Percentiles rank a stretch among this genome's conserved stretches.
Conservation (phyloP, 2,888 invertebrate species). For the Eupithecia pulchellata region DNA sequence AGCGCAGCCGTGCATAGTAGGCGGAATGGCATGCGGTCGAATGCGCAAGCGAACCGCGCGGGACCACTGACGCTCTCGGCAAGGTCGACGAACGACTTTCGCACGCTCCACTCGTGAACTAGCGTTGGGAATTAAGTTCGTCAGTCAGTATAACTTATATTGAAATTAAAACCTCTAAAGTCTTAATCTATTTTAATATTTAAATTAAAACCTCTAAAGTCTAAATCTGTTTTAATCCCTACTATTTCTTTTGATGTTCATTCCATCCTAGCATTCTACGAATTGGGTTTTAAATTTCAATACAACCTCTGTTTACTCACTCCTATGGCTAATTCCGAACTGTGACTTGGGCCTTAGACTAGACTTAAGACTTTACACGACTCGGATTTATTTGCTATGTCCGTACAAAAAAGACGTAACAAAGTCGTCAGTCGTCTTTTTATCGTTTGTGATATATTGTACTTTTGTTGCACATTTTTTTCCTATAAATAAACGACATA, state of each 20-base stretch:
- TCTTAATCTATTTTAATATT: no score
- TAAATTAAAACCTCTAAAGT: no score
- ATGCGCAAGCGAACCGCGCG: slow-evolving; percentile 58
- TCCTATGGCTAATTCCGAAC: not conserved
- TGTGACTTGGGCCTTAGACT: not conserved
- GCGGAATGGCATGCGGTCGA: slow-evolving; percentile 76
- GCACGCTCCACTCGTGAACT: slow-evolving; percentile 67
- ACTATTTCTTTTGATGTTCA: not conserved
- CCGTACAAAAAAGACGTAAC: no score
- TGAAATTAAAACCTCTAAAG: no score
- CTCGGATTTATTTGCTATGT: not conserved
- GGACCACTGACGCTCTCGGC: slow-evolving; percentile 64
- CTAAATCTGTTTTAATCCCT: not conserved
- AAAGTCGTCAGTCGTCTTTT: not conserved
- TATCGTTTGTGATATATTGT: not conserved
- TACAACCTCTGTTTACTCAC: not conserved
- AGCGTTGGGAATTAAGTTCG: slow-evolving; percentile 35
- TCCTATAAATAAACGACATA: not conserved
- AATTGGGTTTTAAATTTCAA: not conserved
- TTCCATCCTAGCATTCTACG: not conserved
- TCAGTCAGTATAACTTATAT: not conserved
- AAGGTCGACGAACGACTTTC: slow-evolving; percentile 85
- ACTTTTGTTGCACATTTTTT: not conserved
- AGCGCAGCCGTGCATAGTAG: slow-evolving; percentile 67
- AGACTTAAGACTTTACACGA: not conserved